Percentiles rank a stretch among this genome's conserved stretches.
Conservation (phyloP, 2,113 vertebrate genomes). For the Progne subis region DNA sequence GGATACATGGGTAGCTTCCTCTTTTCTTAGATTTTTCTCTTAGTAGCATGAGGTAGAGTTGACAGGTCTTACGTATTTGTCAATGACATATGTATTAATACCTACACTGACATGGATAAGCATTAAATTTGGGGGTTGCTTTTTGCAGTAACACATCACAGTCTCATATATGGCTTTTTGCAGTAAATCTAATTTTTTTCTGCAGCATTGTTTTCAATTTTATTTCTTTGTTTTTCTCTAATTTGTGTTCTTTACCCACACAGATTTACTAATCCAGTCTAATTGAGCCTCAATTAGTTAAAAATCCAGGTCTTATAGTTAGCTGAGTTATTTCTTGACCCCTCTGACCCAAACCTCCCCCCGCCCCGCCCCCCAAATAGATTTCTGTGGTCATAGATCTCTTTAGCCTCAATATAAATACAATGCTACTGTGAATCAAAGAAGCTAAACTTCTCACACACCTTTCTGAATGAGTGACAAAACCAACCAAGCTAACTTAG, state of each 20-base stretch:
- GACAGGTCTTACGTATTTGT: neutral
- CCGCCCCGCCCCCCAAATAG: too few relatives aligned
- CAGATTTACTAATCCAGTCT: neutral
- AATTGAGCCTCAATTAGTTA: neutral
- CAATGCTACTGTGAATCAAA: neutral
- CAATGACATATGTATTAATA: neutral
- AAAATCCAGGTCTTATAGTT: neutral
- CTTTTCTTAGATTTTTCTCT: neutral
- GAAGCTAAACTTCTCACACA: neutral
- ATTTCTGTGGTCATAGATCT: neutral
- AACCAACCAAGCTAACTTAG: neutral
- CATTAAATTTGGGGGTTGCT: neutral
- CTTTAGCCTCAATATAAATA: neutral
- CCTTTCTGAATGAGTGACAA: neutral
- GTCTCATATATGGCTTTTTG: neutral
- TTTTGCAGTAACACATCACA: neutral
- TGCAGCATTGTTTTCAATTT: neutral
- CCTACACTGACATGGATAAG: neutral
- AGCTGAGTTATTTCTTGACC: neutral
- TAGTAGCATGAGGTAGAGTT: neutral
- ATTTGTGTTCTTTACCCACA: neutral
- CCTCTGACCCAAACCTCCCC: too few relatives aligned
- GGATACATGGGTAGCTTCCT: accelerated
- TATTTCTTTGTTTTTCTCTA: neutral
- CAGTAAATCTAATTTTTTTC: neutral